phyloP scores from a whole-genome alignment of 1,140 invertebrate species.

The Polypedilum vanderplanki region DNA sequence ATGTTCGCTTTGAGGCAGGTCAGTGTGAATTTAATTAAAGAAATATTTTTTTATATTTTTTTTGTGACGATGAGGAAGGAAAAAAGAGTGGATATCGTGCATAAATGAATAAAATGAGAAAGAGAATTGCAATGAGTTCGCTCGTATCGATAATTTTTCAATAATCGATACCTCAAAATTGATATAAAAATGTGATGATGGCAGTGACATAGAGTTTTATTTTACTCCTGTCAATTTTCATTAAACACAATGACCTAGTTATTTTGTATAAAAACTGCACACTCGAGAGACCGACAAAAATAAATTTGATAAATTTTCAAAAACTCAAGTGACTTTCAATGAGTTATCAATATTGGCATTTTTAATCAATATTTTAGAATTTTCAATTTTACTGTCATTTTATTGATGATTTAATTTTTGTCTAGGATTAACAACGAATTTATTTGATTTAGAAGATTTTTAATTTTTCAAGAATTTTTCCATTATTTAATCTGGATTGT shows the following conservation, averaged over 20 bases:
- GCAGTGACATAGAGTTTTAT: not conserved
- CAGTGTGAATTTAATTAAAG: constrained; percentile 7
- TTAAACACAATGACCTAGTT: not conserved
- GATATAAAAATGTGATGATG: not conserved
- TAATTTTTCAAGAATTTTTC: too few relatives aligned
- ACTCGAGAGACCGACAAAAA: too few relatives aligned
- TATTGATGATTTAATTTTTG: too few relatives aligned
- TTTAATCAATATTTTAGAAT: too few relatives aligned
- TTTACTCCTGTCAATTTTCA: not conserved
- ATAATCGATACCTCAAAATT: not conserved
- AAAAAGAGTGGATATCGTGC: not conserved
- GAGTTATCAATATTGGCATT: too few relatives aligned
- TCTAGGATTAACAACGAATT: too few relatives aligned
- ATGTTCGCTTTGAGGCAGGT: not conserved
- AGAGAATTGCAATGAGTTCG: not conserved
- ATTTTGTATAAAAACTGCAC: too few relatives aligned
- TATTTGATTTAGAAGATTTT: too few relatives aligned
- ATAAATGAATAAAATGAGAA: not conserved
- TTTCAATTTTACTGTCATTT: too few relatives aligned
- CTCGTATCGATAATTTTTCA: not conserved
- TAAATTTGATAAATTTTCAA: too few relatives aligned
- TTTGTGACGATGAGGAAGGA: not conserved
- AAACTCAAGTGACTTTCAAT: too few relatives aligned
- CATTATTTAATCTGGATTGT: too few relatives aligned
- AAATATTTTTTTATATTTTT: not conserved